Percentiles rank a stretch among this genome's conserved stretches.
Evolutionary conservation across 2,888 invertebrate species (phyloP).

Genomic region (Temnothorax rugatulus): DNA sequence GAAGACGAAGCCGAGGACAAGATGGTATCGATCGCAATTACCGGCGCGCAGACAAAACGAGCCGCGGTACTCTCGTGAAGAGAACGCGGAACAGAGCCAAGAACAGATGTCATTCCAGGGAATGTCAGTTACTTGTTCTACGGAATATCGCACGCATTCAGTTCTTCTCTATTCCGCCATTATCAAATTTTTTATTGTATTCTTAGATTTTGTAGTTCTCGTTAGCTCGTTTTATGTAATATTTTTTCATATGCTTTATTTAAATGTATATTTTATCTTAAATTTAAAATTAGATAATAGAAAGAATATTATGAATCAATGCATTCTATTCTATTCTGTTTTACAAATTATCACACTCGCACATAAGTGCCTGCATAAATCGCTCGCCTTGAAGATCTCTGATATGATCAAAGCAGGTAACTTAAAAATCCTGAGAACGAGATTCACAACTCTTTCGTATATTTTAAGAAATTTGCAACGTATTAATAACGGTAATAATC

Average conservation of each 20-base stretch:
- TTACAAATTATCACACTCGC: background rate
- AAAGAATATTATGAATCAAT: background rate
- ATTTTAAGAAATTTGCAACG: background rate
- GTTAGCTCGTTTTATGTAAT: background rate
- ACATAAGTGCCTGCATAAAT: background rate
- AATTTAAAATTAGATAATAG: background rate
- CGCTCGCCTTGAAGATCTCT: constrained; percentile 6
- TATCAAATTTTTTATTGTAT: constrained; percentile 51
- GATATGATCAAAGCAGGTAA: constrained; percentile 19
- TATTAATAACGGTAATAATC: constrained; percentile 31
- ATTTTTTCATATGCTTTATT: background rate
- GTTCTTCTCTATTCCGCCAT: constrained; percentile 73
- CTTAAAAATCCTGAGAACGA: constrained; percentile 19
- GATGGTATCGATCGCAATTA: constrained; percentile 78
- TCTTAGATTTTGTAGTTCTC: background rate
- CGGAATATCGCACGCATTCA: constrained; percentile 57
- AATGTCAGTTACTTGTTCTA: constrained; percentile 75
- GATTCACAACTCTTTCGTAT: constrained; percentile 2
- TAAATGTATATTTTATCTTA: background rate
- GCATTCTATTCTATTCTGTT: background rate
- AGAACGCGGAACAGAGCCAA: constrained; percentile 82
- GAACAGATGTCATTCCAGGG: constrained; percentile 82
- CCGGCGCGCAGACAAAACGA: constrained; percentile 70
- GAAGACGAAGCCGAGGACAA: constrained; percentile 65
- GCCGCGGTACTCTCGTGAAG: constrained; percentile 62